Base-by-base conservation (phyloP, 1,140 invertebrate genomes). In the Euwallacea similis region DNA sequence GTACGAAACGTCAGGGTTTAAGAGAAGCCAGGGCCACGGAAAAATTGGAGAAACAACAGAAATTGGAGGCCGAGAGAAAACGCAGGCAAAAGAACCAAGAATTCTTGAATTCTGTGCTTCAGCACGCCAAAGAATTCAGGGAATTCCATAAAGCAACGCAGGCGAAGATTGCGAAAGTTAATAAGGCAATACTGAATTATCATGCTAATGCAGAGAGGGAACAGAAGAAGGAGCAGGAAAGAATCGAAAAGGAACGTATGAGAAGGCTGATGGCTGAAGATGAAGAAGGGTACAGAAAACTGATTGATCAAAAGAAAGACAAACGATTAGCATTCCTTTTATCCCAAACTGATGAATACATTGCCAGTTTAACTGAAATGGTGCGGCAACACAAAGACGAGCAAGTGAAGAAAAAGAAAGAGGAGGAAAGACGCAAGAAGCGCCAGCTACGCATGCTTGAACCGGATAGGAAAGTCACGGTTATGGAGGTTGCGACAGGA, bases 251-350 rank as follows among this genome's bases (percentile, higher is more conserved):
- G 81, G 97, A 98, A 82, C 93, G 98, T 89, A 97, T 99, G 95
- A 86, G 95, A 66, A 72, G 74, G 77, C 87, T 99, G 47, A 99
- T 99, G 97, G 96, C 94, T 42, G 93, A 96, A 81, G 94, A 96
- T 83, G 94, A 96, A 86, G 94, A 96, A 82, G 94, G 94, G 68
- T 95, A 95, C 82, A 87, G 98, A 75, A 98, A 99, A 83, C 88
- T 99, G 54, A 98, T 99, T 79, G 98, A 99, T 90, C 96, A 99
- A 82, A 99, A 99, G 89, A 99, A 99, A 89, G 98, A 99, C 83
- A 98, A 98, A 83, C 91, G 98, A 66, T 85, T 99, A 75, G 97
- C 97, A n/a, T 99, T 98, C 87, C 86, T 99, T 44, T 86, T 99
- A 10, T 92, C 94, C 0, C 98, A 99, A 83, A 99, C 98, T 7